Conservation (phyloP, 2,113 vertebrate species). For the Pipra filicauda region DNA sequence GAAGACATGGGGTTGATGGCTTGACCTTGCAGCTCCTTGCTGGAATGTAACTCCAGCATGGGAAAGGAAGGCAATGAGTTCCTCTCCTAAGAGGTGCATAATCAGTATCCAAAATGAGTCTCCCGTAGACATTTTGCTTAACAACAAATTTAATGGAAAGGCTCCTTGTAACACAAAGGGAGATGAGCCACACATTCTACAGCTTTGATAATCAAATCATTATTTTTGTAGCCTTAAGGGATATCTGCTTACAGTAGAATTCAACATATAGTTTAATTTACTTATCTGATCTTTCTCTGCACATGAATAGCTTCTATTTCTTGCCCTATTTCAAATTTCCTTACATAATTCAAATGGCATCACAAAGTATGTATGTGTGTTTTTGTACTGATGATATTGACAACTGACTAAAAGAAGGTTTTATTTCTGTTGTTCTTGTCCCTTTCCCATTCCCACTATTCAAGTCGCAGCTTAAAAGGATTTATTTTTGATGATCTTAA, state of each 20-base stretch:
- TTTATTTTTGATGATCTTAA: constrained; percentile 50
- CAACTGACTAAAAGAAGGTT: constrained; percentile 1
- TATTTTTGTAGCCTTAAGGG: constrained; percentile 66
- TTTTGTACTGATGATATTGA: constrained; percentile 48
- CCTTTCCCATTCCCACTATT: background rate
- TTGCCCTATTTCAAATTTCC: constrained; percentile 58
- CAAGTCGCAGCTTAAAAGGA: constrained; percentile 34
- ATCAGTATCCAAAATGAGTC: constrained; percentile 36
- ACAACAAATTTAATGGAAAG: constrained; percentile 58
- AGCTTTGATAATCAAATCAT: constrained; percentile 69
- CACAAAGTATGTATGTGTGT: background rate
- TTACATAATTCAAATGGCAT: constrained; percentile 60
- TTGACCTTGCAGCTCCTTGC: constrained; percentile 23
- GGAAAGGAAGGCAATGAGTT: background rate
- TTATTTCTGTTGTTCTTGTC: constrained; percentile 17
- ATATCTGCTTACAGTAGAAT: constrained; percentile 63
- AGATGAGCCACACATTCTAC: constrained; percentile 39
- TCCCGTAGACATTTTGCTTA: constrained; percentile 43
- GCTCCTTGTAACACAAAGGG: constrained; percentile 43
- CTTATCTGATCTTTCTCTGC: constrained; percentile 60
- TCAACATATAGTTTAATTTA: constrained; percentile 69
- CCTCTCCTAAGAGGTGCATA: constrained; percentile 12
- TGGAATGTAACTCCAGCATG: background rate
- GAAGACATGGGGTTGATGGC: background rate
- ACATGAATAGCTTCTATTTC: constrained; percentile 62